phyloP scores from a whole-genome alignment of 2,888 invertebrate genomes.

The Nowickia ferox region DNA sequence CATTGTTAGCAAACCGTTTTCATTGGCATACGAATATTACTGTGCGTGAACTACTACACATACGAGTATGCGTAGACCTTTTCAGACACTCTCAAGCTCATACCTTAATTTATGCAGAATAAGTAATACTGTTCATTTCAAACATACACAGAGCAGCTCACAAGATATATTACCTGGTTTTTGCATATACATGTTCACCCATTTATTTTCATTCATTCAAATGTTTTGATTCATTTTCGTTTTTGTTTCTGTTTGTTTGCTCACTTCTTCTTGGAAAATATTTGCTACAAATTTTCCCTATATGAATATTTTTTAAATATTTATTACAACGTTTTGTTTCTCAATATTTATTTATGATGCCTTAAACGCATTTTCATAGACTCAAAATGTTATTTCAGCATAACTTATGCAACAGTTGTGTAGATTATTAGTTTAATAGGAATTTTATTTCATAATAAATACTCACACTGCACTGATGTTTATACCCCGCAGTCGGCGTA shows the following conservation, averaged over 20 bases:
- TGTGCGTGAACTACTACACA: neutral
- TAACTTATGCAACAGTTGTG: constrained; percentile 70
- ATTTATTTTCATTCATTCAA: constrained; percentile 42
- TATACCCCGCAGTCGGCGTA: neutral
- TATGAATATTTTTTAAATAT: constrained; percentile 29
- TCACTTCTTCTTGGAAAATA: constrained; percentile 28
- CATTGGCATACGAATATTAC: constrained; percentile 44
- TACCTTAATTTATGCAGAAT: neutral
- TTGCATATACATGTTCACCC: constrained; percentile 53
- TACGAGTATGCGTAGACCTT: neutral
- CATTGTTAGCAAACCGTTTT: constrained; percentile 52
- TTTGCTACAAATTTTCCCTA: constrained; percentile 11
- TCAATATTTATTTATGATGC: constrained; percentile 64
- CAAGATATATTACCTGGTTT: constrained; percentile 53
- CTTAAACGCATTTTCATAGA: constrained; percentile 68
- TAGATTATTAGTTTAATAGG: constrained; percentile 39
- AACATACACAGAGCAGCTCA: neutral
- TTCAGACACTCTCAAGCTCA: neutral
- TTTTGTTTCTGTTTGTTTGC: constrained; percentile 10
- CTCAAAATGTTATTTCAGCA: constrained; percentile 63
- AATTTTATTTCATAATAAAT: constrained; percentile 25
- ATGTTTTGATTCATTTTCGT: constrained; percentile 9
- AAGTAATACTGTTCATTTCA: neutral
- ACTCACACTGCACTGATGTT: neutral
- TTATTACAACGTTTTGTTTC: constrained; percentile 23